Evolutionary conservation across 92 coral and sea anemone species (phyloP), one percentile per base, ranked within the genome.

Genomic region (Palythoa grandiflora): DNA sequence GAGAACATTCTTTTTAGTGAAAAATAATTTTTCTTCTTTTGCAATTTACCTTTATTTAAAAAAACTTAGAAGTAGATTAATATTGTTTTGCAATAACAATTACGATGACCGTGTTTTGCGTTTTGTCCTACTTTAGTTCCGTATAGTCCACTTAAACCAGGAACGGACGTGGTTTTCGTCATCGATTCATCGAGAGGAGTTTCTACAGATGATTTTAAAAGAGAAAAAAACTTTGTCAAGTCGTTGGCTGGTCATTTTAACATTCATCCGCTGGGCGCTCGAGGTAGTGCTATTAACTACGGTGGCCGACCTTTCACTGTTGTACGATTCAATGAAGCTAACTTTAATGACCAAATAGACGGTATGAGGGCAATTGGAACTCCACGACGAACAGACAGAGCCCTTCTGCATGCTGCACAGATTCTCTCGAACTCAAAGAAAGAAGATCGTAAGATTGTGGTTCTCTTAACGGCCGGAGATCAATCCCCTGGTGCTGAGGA

Each of bases 151-250:
- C 83, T 77, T 1, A 20, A 50, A 38, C 68, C 9, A 17, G 66
- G 66, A 28, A 77, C 83, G 14, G 98, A 95, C 63, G 83, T 95
- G 6, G 92, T 89, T 4, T 77, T 77, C 68, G 8, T 54, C 12
- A 2, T 77, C 40, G 83, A 77, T 77, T 53, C 83, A 53, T 77
- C 83, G 9, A 35, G 66, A 36, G 68, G 68, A 52, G 66, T 77
- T 52, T 52, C 63, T 12, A 35, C 28, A 54, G 51, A 77, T 17
- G 83, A 52, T 54, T 77, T 52, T 77, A 65, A 0, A 6, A 65
- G 16, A 19, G 71, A 65, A 19, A 65, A 65, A 16, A 11, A 65
- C 9, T 65, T 65, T 11, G 28, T 65, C 38, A 65, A 65, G 28
- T 65, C 71, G 4, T 16, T 65, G 9, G 37, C 16, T 16, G 16